Evolutionary conservation across 2,888 invertebrate species (phyloP), one percentile per base, ranked within the genome.

Genomic region (Watsonalla cultraria): DNA sequence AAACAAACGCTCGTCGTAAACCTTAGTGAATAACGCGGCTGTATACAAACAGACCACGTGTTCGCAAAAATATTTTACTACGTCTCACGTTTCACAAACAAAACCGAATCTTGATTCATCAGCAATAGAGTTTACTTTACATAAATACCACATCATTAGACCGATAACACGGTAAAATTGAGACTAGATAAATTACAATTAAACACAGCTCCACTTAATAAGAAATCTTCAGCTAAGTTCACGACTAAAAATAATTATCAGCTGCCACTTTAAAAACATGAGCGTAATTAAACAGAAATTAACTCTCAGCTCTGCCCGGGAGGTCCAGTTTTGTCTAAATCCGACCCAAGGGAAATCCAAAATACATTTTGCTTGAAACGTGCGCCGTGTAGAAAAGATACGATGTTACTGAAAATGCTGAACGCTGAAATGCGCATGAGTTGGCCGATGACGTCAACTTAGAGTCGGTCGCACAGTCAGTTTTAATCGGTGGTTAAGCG

Each of bases 391-490:
- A 58, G 53, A 62, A 60, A 51, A 50, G 59, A 60, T 54, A 11
- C 11, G 42, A 42, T 42, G 42, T 11, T 42, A 82, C 82, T 83
- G 77, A 76, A 77, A 72, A 58, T 51, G 55, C 65, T 70, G 76
- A 65, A 66, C 59, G 59, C 65, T 70, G 66, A 70, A 70, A 62
- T 69, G 78, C 75, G 79, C 72, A 57, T 59, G 79, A 74, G 77
- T 65, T 37, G 52, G 54, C 34, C 13, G 51, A 45, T 72, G 69
- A 66, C 70, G 71, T 66, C 65, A 64, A 53, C n/a, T 13, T 14
- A 11, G 49, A 66, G 51, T 48, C 48, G 59, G 55, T 62, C 58
- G 0, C 33, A 67, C 64, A 5, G 52, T 45, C 11, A 0, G 11
- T 58, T 65, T 42, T 42, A 66, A 64, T 54, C 51, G 5, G 5